Evolutionary conservation across 1,140 invertebrate genomes (phyloP), one percentile per base, ranked within the genome.

Genomic region (Antheraea pernyi): DNA sequence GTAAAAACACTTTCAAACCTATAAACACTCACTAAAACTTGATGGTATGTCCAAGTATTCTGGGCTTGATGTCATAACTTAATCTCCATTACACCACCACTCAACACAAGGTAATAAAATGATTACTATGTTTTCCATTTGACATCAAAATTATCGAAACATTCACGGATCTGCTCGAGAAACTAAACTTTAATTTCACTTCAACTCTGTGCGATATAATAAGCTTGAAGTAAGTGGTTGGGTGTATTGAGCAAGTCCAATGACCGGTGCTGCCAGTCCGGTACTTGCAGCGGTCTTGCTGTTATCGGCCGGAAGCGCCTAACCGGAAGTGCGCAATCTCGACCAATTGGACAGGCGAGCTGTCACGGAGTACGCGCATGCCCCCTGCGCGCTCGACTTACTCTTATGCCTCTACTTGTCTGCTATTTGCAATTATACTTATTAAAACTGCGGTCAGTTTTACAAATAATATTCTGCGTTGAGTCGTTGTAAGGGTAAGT

Each of bases 301-400:
- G 81, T 84, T 89, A 88, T 88, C 85, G 80, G 71, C 80, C 87
- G 89, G 89, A 91, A 91, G 84, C 75, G 79, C 70, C 46, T 71
- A 80, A 80, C 71, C 89, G 89, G 89, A 91, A 91, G 79, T 76
- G 77, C 84, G 86, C 89, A 91, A 91, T 91, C 88, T 91, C 88
- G 72, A 83, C 88, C 89, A 91, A 91, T 91, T 91, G 89, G 89
- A 81, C 80, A 77, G 75, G 70, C 69, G 71, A 61, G 70, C 69
- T 82, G 86, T 88, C 87, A 89, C 84, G 89, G 85, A 72, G 79
- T 69, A 69, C 74, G 81, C 83, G 75, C 87, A 86, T 89, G 86
- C 78, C 72, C 76, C 75, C 67, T 73, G 62, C 63, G 48, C 61
- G 71, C 72, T 74, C 70, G 19, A 73, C 63, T 68, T 67, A 58